phyloP scores from a whole-genome alignment of 1,140 invertebrate genomes.

The Trachelipus rathkii region DNA sequence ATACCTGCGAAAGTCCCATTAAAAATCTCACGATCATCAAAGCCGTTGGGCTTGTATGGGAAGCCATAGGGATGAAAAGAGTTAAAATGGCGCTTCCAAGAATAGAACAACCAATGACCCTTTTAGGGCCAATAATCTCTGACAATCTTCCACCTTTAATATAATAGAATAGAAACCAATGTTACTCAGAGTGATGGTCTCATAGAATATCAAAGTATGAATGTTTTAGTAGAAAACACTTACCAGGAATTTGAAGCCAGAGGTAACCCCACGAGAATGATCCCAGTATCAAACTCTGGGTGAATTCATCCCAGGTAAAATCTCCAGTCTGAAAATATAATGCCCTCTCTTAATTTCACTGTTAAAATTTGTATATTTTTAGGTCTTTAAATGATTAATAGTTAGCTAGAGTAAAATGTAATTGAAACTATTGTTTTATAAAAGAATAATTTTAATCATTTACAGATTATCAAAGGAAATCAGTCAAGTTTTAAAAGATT shows the following conservation, averaged over 20 bases:
- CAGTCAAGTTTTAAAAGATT: too few species aligned
- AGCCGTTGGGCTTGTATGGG: constrained; percentile 20
- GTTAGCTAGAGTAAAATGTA: too few species aligned
- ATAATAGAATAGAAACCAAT: neutral
- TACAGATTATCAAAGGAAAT: too few species aligned
- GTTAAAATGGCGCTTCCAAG: constrained; percentile 47
- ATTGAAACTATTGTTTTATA: too few species aligned
- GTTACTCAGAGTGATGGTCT: too few species aligned
- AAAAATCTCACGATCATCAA: constrained; percentile 43
- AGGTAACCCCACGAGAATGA: neutral
- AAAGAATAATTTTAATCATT: too few species aligned
- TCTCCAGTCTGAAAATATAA: neutral
- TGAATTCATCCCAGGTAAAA: neutral
- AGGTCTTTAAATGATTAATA: too few species aligned
- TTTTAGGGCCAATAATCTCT: constrained; percentile 35
- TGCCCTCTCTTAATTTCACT: too few species aligned
- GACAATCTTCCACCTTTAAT: constrained; percentile 50
- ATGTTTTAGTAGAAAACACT: neutral
- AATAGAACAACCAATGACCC: constrained; percentile 49
- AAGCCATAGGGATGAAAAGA: constrained; percentile 35
- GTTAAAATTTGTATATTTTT: too few species aligned
- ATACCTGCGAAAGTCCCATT: constrained; percentile 38
- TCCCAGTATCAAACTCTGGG: constrained; percentile 5
- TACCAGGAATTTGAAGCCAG: neutral
- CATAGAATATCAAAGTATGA: too few species aligned